Evolutionary conservation across 2,888 invertebrate species (phyloP).

Genomic region (Esperia sulphurella): DNA sequence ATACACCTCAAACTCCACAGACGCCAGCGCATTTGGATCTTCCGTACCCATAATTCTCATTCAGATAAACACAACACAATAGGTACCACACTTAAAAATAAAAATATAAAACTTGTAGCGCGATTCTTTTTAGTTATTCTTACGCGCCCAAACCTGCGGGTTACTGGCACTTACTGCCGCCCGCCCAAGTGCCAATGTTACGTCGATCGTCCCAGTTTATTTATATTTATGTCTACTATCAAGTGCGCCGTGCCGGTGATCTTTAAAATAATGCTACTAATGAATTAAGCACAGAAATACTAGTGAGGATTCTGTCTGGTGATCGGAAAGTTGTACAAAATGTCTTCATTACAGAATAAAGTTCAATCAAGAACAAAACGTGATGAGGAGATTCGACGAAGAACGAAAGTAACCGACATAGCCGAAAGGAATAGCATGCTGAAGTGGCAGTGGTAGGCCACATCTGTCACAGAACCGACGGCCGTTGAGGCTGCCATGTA

Average conservation of each 20-base stretch:
- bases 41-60: conserved; percentile 72
- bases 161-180: conserved; percentile 27
- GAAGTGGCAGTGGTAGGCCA: too few relatives aligned
- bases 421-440: too few relatives aligned
- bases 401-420: too few relatives aligned
- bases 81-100: conserved; percentile 11
- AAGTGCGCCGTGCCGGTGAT: conserved; percentile 20
- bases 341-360: too few relatives aligned
- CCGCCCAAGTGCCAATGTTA: conserved; percentile 50
- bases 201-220: conserved; percentile 33
- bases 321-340: too few relatives aligned
- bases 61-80: conserved; percentile 17
- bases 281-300: not conserved
- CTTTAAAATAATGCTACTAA: not conserved
- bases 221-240: conserved; percentile 22
- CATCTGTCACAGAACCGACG: too few relatives aligned
- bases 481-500: too few relatives aligned
- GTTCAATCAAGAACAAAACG: too few relatives aligned
- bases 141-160: conserved; percentile 17
- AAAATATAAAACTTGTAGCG: conserved; percentile 6
- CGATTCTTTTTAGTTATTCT: conserved; percentile 6
- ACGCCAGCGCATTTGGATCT: conserved; percentile 82
- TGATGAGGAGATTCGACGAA: too few relatives aligned
- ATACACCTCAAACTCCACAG: conserved; percentile 93
- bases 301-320: too few relatives aligned